These are phyloP conservation scores for Drosophila repleta DNA, from an alignment of 1,140 invertebrate genomes.

Conservation along the genomic window DNA sequence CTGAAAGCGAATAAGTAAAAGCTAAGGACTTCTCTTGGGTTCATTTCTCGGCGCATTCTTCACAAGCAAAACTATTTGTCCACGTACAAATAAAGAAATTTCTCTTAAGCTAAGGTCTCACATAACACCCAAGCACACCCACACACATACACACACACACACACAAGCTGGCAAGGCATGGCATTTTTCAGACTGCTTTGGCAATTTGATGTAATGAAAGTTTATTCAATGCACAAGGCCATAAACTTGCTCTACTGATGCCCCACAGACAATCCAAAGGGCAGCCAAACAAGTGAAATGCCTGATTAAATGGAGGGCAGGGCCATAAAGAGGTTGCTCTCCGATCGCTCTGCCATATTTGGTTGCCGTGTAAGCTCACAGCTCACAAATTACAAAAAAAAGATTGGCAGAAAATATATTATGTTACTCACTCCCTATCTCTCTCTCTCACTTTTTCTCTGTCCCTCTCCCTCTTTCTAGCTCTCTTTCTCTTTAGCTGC, in stretches of 20 bases:
- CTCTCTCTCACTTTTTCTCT: neutral
- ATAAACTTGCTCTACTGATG: constrained; percentile 56
- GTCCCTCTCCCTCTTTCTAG: neutral
- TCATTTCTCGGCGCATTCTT: constrained; percentile 4
- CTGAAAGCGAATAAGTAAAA: constrained; percentile 9
- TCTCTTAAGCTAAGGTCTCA: constrained; percentile 3
- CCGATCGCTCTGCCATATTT: constrained; percentile 23
- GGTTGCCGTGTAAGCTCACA: constrained; percentile 38
- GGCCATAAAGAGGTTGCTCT: neutral
- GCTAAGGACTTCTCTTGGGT: constrained; percentile 20
- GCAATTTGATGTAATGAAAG: constrained; percentile 45
- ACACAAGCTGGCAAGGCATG: constrained; percentile 1
- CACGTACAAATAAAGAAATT: constrained; percentile 25
- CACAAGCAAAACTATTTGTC: constrained; percentile 30
- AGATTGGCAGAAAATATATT: constrained; percentile 32
- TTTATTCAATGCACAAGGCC: constrained; percentile 55
- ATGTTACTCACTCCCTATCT: neutral
- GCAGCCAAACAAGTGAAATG: constrained; percentile 4
- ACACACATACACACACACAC: neutral
- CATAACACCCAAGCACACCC: constrained; percentile 6
- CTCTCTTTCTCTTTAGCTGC: neutral
- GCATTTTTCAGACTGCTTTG: constrained; percentile 30
- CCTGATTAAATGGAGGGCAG: neutral
- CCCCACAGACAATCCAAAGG: constrained; percentile 30
- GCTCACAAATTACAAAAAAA: constrained; percentile 46